phyloP scores from a whole-genome alignment of 2,888 invertebrate species.

The Eupithecia exiguata region DNA sequence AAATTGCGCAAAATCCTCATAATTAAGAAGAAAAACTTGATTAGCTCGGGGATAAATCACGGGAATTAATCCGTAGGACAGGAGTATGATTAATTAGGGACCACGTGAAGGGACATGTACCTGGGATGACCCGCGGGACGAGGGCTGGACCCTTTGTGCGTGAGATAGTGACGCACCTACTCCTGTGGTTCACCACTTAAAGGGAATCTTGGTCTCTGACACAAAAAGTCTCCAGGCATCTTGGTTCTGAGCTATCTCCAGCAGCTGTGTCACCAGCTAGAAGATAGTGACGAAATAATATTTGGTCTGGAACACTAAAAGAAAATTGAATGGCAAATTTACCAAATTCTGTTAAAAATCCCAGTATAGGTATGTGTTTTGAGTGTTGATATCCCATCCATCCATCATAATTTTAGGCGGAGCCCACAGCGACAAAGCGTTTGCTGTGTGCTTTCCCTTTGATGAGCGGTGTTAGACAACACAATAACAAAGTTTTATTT shows the following conservation, averaged over 20 bases:
- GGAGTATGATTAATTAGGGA: conserved; percentile 33
- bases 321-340: no score
- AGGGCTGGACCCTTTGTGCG: background rate
- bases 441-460: no score
- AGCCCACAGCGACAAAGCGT: background rate
- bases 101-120: conserved; percentile 26
- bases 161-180: background rate
- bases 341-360: no score
- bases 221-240: background rate
- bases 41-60: conserved; percentile 45
- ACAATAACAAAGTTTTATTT: background rate
- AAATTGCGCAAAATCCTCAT: conserved; percentile 40
- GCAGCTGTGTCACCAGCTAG: no score
- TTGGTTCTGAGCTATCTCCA: background rate
- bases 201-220: background rate
- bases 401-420: background rate
- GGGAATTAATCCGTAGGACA: conserved; percentile 38
- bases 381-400: no score
- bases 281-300: background rate
- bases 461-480: no score
- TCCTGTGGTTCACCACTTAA: background rate
- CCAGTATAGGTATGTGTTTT: no score
- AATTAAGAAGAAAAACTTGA: conserved; percentile 47
- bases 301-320: background rate
- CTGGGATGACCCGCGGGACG: conserved; percentile 15